Evolutionary conservation across 2,113 vertebrate species (phyloP).

Genomic region (Mirounga angustirostris): DNA sequence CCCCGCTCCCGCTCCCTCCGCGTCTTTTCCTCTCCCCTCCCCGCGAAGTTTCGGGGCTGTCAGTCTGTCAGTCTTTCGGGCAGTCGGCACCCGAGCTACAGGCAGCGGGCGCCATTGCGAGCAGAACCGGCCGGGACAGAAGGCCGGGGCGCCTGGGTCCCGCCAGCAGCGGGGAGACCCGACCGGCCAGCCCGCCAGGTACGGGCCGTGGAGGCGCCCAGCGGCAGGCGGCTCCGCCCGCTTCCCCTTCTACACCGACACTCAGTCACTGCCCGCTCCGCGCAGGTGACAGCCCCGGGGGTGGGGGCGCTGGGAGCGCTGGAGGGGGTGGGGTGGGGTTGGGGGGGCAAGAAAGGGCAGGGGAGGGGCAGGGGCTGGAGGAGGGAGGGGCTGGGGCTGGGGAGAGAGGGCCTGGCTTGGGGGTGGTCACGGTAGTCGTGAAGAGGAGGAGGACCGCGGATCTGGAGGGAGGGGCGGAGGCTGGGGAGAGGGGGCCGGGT

Average conservation of each 20-base stretch:
- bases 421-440: background rate
- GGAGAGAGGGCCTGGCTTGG: background rate
- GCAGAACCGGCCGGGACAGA: background rate
- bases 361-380: background rate
- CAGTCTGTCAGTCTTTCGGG: conserved; percentile 68
- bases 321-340: background rate
- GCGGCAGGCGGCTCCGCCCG: background rate
- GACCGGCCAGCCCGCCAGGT: conserved; percentile 6
- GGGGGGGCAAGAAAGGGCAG: background rate
- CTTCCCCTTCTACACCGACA: background rate
- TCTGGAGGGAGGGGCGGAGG: background rate
- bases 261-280: background rate
- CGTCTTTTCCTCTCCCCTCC: conserved; percentile 67
- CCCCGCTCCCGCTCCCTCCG: conserved; percentile 30
- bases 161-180: background rate
- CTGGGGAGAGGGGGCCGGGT: background rate
- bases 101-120: conserved; percentile 67
- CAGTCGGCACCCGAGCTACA: conserved; percentile 43
- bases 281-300: conserved; percentile 72
- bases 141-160: conserved; percentile 52
- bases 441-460: background rate
- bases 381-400: too few species aligned
- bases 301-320: background rate
- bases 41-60: conserved; percentile 76
- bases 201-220: background rate